Percentiles rank a stretch among this genome's conserved stretches.
Evolutionary conservation across 1,140 invertebrate genomes (phyloP).

Genomic region (Pseudomyrmex cubaensis): DNA sequence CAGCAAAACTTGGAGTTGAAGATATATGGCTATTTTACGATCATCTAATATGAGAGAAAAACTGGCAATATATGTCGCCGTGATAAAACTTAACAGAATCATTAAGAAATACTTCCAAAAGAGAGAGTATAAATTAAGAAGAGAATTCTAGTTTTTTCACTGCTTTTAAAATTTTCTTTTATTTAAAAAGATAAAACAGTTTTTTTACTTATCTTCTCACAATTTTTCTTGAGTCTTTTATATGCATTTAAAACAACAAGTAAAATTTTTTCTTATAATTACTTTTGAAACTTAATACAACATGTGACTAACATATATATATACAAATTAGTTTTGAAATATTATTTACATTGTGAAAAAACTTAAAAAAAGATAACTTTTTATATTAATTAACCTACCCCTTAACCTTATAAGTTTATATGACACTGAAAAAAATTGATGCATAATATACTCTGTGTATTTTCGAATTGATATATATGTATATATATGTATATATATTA

Average conservation of each 20-base stretch:
- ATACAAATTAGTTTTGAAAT: background rate
- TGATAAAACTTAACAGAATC: background rate
- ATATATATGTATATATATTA: no score
- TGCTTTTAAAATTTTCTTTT: background rate
- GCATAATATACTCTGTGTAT: background rate
- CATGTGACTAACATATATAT: no score
- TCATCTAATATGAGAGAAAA: background rate
- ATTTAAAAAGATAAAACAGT: background rate
- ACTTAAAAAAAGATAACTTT: constrained; percentile 1
- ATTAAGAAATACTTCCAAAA: background rate
- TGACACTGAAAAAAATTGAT: background rate
- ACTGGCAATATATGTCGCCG: background rate
- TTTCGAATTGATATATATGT: background rate
- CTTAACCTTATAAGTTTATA: background rate
- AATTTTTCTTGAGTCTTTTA: background rate
- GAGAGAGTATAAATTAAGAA: constrained; percentile 10
- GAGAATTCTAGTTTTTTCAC: constrained; percentile 4
- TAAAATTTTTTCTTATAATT: constrained; percentile 7
- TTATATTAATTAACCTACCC: background rate
- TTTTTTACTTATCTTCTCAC: background rate
- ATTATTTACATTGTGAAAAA: background rate
- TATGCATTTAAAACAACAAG: background rate
- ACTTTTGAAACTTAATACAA: constrained; percentile 16
- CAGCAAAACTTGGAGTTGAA: constrained; percentile 28
- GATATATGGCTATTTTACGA: constrained; percentile 4